Base-by-base conservation (phyloP, 1,140 invertebrate genomes). In the Brachionus asplanchnoidis region DNA sequence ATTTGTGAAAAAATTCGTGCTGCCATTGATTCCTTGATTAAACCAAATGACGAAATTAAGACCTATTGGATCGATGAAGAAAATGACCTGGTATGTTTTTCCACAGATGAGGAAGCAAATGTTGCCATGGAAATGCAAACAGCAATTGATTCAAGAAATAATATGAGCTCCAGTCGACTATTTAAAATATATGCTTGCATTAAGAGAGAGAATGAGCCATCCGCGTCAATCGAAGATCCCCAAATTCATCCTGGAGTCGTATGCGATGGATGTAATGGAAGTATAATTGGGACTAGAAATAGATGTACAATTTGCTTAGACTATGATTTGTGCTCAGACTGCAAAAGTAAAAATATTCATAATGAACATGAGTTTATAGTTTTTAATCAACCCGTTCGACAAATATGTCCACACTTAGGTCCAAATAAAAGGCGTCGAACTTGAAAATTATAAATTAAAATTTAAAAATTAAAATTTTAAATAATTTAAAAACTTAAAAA, bases 291-390 rank as follows among this genome's bases (percentile, higher is more conserved):
- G 3, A 93, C 93, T 86, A 92, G 95, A 17, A 97, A 95, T 90
- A 96, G 95, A 89, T 97, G 95, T 87, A 88, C 94, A 0, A 90
- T 93, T 44, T 97, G 95, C 86, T 87, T 90, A 1, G 93, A 97
- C 88, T 97, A 91, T 89, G 95, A 97, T 88, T 90, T 97, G 42
- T 97, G 95, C 88, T 88, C 90, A 7, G 87, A 87, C 1, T 97
- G 95, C 87, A 94, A 97, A 88, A 87, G 88, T 0, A 90, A 91
- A n/a, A 92, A 93, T 7, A 85, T 91, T 20, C 95, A 97, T 89
- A 79, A 90, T 0, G 92, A 95, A 32, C 95, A 96, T 88, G 92
- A 93, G 84, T 95, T 96, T 94, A 88, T 95, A 23, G 28, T 32
- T 1, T 68, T 84, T 40, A 12, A 36, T 32, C 32, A 73, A 68